Evolutionary conservation across 2,113 vertebrate genomes (phyloP).

Genomic region (Plectropomus leopardus): DNA sequence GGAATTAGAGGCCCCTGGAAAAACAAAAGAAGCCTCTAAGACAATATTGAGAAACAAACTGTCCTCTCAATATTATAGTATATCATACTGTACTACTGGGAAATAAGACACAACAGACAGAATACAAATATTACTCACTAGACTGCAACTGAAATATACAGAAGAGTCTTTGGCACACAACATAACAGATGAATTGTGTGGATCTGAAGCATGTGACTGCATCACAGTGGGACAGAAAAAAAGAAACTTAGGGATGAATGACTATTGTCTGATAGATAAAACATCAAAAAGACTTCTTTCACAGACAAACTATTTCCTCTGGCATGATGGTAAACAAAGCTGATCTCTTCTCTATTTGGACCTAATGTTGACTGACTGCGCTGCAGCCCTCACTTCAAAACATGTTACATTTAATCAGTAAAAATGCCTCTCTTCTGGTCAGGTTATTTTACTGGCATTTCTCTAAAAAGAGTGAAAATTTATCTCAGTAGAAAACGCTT

Average conservation of each 20-base stretch:
- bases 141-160: slow-evolving; percentile 9
- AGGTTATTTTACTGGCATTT: background rate
- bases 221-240: background rate
- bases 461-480: background rate
- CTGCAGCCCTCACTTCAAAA: background rate
- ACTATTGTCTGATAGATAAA: background rate
- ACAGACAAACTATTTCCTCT: slow-evolving; percentile 9
- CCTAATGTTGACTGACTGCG: background rate
- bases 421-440: background rate
- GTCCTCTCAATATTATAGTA: slow-evolving; percentile 3
- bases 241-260: background rate
- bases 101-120: slow-evolving; percentile 30
- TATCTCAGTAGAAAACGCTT: background rate
- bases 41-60: slow-evolving; percentile 14
- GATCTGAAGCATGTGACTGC: slow-evolving; percentile 1
- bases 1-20: slow-evolving; percentile 4
- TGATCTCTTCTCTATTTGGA: background rate
- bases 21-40: background rate
- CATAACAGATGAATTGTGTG: background rate
- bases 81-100: background rate
- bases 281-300: background rate
- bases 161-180: background rate
- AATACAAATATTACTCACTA: slow-evolving; percentile 13
- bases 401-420: slow-evolving; percentile 17
- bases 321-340: slow-evolving; percentile 16